phyloP scores from a whole-genome alignment of 30 jellyfish, hydroid and myxozoan genomes.

The Aurelia coerulea region DNA sequence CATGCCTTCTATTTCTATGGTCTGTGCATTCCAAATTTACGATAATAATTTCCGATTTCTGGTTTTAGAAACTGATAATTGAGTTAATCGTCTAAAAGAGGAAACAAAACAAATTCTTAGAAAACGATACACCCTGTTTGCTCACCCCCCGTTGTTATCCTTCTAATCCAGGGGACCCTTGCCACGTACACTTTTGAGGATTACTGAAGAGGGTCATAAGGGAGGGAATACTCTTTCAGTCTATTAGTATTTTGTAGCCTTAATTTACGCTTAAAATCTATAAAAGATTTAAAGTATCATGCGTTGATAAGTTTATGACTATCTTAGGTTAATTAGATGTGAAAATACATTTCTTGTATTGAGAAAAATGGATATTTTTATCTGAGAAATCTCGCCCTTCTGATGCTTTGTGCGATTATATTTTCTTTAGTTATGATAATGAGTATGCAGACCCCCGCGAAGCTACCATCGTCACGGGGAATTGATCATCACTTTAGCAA shows the following conservation, averaged over 20 bases:
- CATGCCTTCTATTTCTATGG: too few relatives aligned
- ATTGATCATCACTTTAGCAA: slow-evolving; percentile 32
- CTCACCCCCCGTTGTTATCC: slow-evolving; percentile 39
- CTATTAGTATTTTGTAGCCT: too few relatives aligned
- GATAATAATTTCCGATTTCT: too few relatives aligned
- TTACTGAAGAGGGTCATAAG: too few relatives aligned
- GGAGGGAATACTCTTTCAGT: too few relatives aligned
- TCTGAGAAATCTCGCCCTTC: slow-evolving; percentile 15
- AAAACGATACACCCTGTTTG: slow-evolving; percentile 14
- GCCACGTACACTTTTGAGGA: background rate
- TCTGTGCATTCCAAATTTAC: too few relatives aligned
- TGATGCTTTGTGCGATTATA: background rate
- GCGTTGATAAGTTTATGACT: background rate
- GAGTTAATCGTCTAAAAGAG: background rate
- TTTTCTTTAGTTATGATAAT: slow-evolving; percentile 41
- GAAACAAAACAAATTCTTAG: slow-evolving; percentile 20
- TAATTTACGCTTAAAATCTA: too few relatives aligned
- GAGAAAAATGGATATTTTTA: too few relatives aligned
- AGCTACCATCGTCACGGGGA: slow-evolving; percentile 79
- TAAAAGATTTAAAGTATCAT: too few relatives aligned
- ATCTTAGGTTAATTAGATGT: background rate
- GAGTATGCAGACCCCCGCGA: slow-evolving; percentile 81
- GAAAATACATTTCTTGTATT: background rate
- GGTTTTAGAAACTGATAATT: too few relatives aligned
- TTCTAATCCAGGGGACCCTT: slow-evolving; percentile 37